Percentiles rank a stretch among this genome's conserved stretches.
phyloP scores from a whole-genome alignment of 2,113 vertebrate species.

The Stigmatopora argus region DNA sequence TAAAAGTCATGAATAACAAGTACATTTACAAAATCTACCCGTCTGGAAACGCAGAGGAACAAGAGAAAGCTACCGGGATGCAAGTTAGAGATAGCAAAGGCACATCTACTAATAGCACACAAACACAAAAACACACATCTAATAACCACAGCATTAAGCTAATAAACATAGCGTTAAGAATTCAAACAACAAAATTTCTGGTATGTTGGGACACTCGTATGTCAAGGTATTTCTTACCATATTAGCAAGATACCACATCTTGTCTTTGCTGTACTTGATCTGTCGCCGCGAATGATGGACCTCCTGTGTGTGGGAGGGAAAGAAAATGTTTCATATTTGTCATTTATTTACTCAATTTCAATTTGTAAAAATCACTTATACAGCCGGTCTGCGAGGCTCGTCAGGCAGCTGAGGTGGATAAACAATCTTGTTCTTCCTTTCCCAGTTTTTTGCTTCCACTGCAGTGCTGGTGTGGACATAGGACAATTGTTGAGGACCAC shows the following conservation, averaged over 20 bases:
- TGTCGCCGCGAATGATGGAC: conserved; percentile 85
- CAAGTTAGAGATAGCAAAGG: too few species aligned
- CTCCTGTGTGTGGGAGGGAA: conserved; percentile 68
- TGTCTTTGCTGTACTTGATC: conserved; percentile 95
- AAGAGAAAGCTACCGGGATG: too few species aligned
- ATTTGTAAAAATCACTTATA: conserved; percentile 60
- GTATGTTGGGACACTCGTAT: too few species aligned
- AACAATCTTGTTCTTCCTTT: conserved; percentile 78
- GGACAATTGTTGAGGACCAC: conserved; percentile 52
- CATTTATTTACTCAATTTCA: neutral
- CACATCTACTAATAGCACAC: too few species aligned
- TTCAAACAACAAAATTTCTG: too few species aligned
- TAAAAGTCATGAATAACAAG: too few species aligned
- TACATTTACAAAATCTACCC: too few species aligned
- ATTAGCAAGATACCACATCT: conserved; percentile 98
- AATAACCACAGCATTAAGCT: too few species aligned
- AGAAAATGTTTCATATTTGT: neutral
- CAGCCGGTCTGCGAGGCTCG: conserved; percentile 84
- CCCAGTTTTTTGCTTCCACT: conserved; percentile 73
- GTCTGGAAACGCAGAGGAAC: too few species aligned
- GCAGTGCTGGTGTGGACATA: conserved; percentile 73
- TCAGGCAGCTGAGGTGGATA: conserved; percentile 83
- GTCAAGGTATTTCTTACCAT: conserved; percentile 64
- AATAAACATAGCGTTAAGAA: too few species aligned
- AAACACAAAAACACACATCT: too few species aligned